phyloP scores from a whole-genome alignment of 2,888 invertebrate genomes.

The Scelioninae gen. 2 region DNA sequence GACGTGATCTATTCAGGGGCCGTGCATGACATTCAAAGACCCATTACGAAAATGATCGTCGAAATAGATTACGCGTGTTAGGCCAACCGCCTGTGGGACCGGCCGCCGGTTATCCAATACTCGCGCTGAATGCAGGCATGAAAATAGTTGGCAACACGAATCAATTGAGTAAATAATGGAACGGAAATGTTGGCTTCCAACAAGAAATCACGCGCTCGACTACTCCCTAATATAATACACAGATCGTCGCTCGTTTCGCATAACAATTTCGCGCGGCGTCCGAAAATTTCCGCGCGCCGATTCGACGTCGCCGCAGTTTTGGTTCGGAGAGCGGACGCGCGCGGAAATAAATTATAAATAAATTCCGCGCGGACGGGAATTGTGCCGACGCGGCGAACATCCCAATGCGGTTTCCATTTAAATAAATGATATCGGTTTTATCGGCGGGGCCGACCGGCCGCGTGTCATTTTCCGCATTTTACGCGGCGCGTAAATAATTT shows the following conservation, averaged over 20 bases:
- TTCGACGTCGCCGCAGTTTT: constrained; percentile 13
- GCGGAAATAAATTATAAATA: constrained; percentile 20
- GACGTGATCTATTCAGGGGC: constrained; percentile 63
- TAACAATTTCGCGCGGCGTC: constrained; percentile 34
- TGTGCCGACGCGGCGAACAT: constrained; percentile 7
- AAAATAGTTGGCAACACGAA: constrained; percentile 68
- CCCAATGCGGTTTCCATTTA: constrained; percentile 28
- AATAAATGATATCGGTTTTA: constrained; percentile 44
- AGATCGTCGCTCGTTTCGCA: constrained; percentile 45
- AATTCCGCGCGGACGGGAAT: constrained; percentile 5
- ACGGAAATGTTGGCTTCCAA: constrained; percentile 56
- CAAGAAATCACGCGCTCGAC: constrained; percentile 53
- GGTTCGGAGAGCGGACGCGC: constrained; percentile 1
- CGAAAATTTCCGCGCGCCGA: constrained; percentile 15
- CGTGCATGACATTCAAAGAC: constrained; percentile 69
- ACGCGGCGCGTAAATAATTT: constrained; percentile 39
- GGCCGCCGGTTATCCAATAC: constrained; percentile 44
- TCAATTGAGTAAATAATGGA: constrained; percentile 72
- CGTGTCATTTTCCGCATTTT: constrained; percentile 40
- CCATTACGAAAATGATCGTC: constrained; percentile 74
- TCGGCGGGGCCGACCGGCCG: constrained; percentile 1
- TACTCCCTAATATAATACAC: constrained; percentile 50
- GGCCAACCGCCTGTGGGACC: constrained; percentile 50
- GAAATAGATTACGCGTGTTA: constrained; percentile 73
- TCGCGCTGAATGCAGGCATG: constrained; percentile 59